These are phyloP conservation scores for Dolichopus griseipennis DNA, from an alignment of 2,888 invertebrate genomes.

Conservation along the genomic window DNA sequence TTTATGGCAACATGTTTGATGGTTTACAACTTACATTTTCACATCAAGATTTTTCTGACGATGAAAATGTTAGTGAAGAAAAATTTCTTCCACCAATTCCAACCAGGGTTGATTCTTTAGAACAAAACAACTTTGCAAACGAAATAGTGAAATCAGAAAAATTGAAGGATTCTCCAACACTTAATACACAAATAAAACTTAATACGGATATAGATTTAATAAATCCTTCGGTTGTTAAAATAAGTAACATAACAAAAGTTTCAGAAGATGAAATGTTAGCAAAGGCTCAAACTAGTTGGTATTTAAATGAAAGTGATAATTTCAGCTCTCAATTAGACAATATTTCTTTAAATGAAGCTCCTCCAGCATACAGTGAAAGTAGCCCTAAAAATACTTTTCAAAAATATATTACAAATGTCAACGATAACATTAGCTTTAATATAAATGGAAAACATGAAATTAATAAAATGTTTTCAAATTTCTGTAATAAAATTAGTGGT, in stretches of 20 bases:
- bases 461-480: conserved; percentile 33
- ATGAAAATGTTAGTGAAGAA: background rate
- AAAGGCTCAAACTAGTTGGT: conserved; percentile 11
- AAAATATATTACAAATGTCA: background rate
- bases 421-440: background rate
- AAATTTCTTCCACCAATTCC: conserved; percentile 17
- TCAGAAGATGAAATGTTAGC: background rate
- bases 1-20: conserved; percentile 45
- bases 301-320: background rate
- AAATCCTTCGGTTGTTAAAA: background rate
- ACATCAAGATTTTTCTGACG: background rate
- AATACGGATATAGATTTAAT: no score
- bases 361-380: background rate
- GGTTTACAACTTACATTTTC: background rate
- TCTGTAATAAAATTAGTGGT: conserved; percentile 35
- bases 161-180: background rate
- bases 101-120: conserved; percentile 18
- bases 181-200: background rate
- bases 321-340: background rate
- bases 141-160: background rate
- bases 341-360: background rate
- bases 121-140: background rate
- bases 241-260: background rate
- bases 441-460: background rate
- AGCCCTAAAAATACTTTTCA: background rate